These are phyloP conservation scores for Oxyteleia sp. DNA, from an alignment of 2,888 invertebrate species.

Conservation along the genomic window DNA sequence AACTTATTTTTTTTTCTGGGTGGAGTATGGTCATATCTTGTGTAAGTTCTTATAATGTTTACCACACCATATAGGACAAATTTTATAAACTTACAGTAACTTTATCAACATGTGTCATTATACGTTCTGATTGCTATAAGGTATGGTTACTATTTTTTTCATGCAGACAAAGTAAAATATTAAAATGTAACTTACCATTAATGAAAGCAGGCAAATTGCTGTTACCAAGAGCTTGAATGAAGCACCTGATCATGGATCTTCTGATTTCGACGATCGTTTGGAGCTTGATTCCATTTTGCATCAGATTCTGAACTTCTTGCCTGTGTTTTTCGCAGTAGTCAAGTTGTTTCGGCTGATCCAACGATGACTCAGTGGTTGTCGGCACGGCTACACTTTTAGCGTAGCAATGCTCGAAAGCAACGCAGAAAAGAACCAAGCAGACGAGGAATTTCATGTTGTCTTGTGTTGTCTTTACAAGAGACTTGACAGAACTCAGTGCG, in stretches of 20 bases:
- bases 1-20: too few relatives aligned
- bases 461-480: constrained; percentile 33
- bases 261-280: constrained; percentile 26
- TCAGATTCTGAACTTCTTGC: constrained; percentile 41
- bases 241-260: constrained; percentile 50
- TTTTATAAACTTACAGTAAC: too few relatives aligned
- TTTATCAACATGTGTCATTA: too few relatives aligned
- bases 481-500: constrained; percentile 25
- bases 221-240: constrained; percentile 43
- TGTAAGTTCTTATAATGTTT: too few relatives aligned
- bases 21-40: too few relatives aligned
- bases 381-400: too few relatives aligned
- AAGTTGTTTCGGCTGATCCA: not conserved
- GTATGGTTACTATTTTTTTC: too few relatives aligned
- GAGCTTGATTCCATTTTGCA: constrained; percentile 46
- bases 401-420: constrained; percentile 57
- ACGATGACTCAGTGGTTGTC: too few relatives aligned
- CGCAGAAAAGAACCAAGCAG: constrained; percentile 45
- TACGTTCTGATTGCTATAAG: too few relatives aligned
- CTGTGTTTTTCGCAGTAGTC: constrained; percentile 57
- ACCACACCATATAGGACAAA: too few relatives aligned
- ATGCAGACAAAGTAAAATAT: not conserved
- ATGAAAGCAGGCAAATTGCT: constrained; percentile 16
- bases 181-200: constrained; percentile 28
- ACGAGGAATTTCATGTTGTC: constrained; percentile 49